Evolutionary conservation across 2,888 invertebrate species (phyloP).

Genomic region (Campoletis raptor): DNA sequence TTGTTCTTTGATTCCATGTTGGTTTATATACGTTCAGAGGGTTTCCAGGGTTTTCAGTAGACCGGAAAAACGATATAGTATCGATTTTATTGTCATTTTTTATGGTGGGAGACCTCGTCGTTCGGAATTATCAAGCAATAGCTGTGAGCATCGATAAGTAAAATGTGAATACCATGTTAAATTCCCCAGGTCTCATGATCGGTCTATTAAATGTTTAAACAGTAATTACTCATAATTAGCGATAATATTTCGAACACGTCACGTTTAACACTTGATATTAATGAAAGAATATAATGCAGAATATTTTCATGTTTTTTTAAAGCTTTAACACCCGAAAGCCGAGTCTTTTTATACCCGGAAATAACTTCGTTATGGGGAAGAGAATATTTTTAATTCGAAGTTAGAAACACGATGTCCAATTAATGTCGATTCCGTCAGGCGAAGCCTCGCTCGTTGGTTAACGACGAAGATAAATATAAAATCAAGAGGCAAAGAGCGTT

Average conservation of each 20-base stretch:
- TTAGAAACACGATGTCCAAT: conserved; percentile 35
- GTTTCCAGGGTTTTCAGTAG: conserved; percentile 6
- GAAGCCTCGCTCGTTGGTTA: conserved; percentile 30
- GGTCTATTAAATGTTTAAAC: not conserved
- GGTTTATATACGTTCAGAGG: conserved; percentile 25
- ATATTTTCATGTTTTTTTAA: not conserved
- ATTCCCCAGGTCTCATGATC: not conserved
- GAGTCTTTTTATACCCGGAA: not conserved
- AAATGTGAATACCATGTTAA: not conserved
- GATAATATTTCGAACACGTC: no score
- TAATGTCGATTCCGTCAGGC: conserved; percentile 36
- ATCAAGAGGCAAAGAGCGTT: conserved; percentile 45
- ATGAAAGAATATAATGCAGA: not conserved
- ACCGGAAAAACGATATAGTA: conserved; percentile 2
- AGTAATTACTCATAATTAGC: not conserved
- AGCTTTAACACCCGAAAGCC: not conserved
- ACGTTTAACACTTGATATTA: not conserved
- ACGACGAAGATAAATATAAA: conserved; percentile 63
- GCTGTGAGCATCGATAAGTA: not conserved
- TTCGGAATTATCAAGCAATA: not conserved
- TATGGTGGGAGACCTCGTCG: not conserved
- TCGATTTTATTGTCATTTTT: conserved; percentile 18
- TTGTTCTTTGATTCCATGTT: not conserved
- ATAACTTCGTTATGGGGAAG: not conserved
- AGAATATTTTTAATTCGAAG: conserved; percentile 1